Base-by-base conservation (phyloP, 2,113 vertebrate genomes). In the Camarhynchus parvulus region DNA sequence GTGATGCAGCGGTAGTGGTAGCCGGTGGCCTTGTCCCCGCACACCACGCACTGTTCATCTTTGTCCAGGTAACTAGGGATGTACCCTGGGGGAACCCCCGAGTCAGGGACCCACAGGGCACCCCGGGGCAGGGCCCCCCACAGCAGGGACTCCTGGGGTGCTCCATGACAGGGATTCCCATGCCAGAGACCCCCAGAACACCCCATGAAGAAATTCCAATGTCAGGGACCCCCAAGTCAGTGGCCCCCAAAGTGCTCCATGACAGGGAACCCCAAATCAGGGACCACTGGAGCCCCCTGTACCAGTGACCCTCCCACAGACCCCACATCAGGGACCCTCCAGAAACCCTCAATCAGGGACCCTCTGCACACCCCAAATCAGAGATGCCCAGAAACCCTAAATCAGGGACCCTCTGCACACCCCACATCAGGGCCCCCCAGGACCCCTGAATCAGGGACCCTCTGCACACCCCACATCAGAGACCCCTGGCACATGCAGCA, bases 1-100 rank as follows among this genome's bases (percentile, higher is more conserved):
- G 99, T 99, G 98, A 99, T 99, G 97, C 99, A 99, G 97, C 99
- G 98, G 97, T 99, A 99, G 98, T 99, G 99, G 98, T 99, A 99
- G 64, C 99, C 99, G 16, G 99, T 99, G 73, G 99, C 99, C 87
- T 99, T 99, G 97, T 99, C 99, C 84, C 99, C 99, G 62, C 99
- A 99, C 96, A 99, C 99, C 92, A 99, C 99, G 18, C 99, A 99
- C 8, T 99, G 99, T 98, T 99, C 99, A 93, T 99, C 99, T 98
- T 99, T 99, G 98, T 99, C 99, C 98, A 99, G 98, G 98, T 99
- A 99, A 97, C 99, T 99, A 98, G 99, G 99, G 98, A 99, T 99
- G 97, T 99, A 99, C 95, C 99, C 99, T 99, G 98, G 0, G 86
- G 97, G 85, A 70, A 84, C 68, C 69, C 53, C 90, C 5, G 2